phyloP scores from a whole-genome alignment of 92 coral and sea anemone genomes.

The Paramuricea clavata region DNA sequence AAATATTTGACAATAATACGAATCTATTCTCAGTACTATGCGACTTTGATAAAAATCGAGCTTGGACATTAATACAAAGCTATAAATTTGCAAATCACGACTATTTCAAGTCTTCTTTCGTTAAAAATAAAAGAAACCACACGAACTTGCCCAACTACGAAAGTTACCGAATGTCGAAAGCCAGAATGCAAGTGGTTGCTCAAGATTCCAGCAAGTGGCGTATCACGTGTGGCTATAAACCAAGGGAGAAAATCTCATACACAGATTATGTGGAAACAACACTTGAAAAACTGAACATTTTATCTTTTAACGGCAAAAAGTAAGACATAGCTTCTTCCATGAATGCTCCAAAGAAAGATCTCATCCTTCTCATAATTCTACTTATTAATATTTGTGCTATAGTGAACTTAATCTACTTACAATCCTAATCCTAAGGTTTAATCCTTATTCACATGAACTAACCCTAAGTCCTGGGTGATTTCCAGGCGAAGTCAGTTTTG shows the following conservation, averaged over 20 bases:
- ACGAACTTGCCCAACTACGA: neutral
- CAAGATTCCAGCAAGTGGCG: conserved; percentile 41
- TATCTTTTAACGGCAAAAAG: conserved; percentile 29
- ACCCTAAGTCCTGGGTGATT: too few relatives aligned
- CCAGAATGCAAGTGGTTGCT: conserved; percentile 34
- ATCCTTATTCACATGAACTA: too few relatives aligned
- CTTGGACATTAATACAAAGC: conserved; percentile 21
- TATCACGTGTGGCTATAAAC: conserved; percentile 46
- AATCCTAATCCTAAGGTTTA: too few relatives aligned
- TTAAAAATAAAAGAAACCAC: neutral
- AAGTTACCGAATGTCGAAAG: conserved; percentile 34
- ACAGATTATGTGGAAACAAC: conserved; percentile 50
- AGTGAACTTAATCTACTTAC: too few relatives aligned
- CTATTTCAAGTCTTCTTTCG: neutral
- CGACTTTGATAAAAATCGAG: neutral
- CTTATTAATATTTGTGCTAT: too few relatives aligned
- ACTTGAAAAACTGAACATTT: conserved; percentile 4
- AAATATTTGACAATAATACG: neutral
- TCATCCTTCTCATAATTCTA: too few relatives aligned
- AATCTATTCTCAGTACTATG: conserved; percentile 1
- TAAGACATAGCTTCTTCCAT: too few relatives aligned
- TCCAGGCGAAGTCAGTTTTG: too few relatives aligned
- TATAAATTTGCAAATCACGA: neutral
- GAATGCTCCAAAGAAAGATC: too few relatives aligned
- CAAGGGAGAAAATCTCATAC: neutral